Conservation (phyloP, 2,113 vertebrate genomes). For the Felis catus region DNA sequence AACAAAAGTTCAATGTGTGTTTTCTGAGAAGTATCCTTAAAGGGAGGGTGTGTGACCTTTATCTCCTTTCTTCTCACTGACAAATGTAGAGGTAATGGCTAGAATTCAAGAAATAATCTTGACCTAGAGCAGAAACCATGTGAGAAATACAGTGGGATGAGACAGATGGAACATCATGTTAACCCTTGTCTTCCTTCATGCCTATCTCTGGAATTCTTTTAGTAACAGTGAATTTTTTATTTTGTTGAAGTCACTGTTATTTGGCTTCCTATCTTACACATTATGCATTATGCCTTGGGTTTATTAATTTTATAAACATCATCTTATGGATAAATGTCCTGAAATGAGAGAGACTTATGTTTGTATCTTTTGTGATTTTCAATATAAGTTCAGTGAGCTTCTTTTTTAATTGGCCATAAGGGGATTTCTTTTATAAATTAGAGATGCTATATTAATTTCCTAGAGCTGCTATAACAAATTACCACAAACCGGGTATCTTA, state of each 20-base stretch:
- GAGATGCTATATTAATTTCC: background rate
- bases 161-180: background rate
- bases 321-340: background rate
- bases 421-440: background rate
- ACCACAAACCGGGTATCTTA: background rate
- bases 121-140: background rate
- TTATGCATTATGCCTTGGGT: background rate
- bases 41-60: background rate
- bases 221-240: background rate
- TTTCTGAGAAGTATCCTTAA: background rate
- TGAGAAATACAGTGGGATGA: rapidly evolving
- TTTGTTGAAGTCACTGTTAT: background rate
- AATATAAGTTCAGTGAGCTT: background rate
- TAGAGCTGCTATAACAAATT: background rate
- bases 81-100: background rate
- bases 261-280: background rate
- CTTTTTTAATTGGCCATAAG: background rate
- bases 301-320: background rate
- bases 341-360: background rate
- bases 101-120: background rate
- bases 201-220: background rate
- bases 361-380: background rate
- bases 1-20: background rate
- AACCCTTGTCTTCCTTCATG: background rate
- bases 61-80: background rate